Evolutionary conservation across 2,797 vertebrate species (phyloP).

Genomic region (Bovichtus diacanthus): DNA sequence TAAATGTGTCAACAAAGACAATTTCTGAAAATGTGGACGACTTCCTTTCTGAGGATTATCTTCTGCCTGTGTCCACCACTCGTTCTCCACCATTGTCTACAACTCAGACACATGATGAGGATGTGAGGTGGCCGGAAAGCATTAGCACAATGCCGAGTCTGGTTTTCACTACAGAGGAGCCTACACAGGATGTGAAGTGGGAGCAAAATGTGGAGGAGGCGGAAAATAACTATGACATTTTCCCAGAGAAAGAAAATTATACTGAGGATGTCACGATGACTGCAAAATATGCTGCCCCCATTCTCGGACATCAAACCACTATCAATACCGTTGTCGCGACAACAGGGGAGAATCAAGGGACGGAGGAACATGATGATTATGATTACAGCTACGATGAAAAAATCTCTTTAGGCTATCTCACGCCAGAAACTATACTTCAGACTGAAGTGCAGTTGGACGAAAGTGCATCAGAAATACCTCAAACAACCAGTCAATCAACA

Average conservation of each 20-base stretch:
- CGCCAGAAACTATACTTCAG: conserved; percentile 32
- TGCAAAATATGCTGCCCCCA: conserved; percentile 21
- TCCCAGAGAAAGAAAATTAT: conserved; percentile 19
- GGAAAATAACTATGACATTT: background rate
- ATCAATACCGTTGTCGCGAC: background rate
- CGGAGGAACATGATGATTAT: conserved; percentile 18
- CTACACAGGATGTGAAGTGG: conserved; percentile 38
- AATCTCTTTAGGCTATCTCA: conserved; percentile 18
- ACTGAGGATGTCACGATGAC: background rate
- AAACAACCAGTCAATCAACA: conserved; percentile 28
- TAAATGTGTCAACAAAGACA: background rate
- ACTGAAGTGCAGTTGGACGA: conserved; percentile 32
- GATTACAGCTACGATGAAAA: conserved; percentile 36
- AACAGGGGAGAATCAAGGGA: background rate
- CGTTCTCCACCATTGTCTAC: conserved; percentile 36
- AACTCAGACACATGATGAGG: conserved; percentile 23
- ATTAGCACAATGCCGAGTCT: conserved; percentile 31
- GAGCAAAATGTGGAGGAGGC: conserved; percentile 28
- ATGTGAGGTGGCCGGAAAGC: conserved; percentile 40
- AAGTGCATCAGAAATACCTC: conserved; percentile 52
- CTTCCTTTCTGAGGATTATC: conserved; percentile 80
- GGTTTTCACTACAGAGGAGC: conserved; percentile 37
- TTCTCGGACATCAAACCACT: conserved; percentile 8
- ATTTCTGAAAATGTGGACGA: conserved; percentile 57
- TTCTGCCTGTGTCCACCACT: conserved; percentile 79